A percentile compares a stretch with the other conserved stretches of the same genome.
These are phyloP conservation scores for Pseudolycoriella hygida DNA, from an alignment of 2,888 invertebrate genomes.

Conservation along the genomic window DNA sequence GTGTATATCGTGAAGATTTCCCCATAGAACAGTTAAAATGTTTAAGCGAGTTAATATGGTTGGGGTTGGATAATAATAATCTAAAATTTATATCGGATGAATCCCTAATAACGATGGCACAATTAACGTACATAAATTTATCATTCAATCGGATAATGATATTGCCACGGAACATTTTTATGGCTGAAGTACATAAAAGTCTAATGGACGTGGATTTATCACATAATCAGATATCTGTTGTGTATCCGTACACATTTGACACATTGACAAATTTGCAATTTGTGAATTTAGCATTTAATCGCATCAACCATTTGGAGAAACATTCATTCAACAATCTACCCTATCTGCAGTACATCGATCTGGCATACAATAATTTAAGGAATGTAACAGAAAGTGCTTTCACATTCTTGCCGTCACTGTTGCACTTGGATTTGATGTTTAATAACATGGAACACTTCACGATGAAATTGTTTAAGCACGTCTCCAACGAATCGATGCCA, in stretches of 20 bases:
- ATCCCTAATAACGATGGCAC: constrained; percentile 49
- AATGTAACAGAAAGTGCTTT: constrained; percentile 58
- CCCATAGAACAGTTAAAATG: constrained; percentile 60
- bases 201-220: constrained; percentile 64
- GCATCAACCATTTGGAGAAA: constrained; percentile 48
- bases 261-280: constrained; percentile 55
- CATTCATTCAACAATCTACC: constrained; percentile 61
- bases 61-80: constrained; percentile 77
- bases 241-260: constrained; percentile 52
- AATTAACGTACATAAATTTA: constrained; percentile 64
- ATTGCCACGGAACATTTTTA: constrained; percentile 49
- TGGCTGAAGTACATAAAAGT: constrained; percentile 48
- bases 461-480: constrained; percentile 46
- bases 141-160: constrained; percentile 67
- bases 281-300: constrained; percentile 62
- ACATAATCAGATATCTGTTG: constrained; percentile 55
- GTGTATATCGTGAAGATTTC: constrained; percentile 60
- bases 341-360: constrained; percentile 60
- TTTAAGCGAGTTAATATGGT: constrained; percentile 57
- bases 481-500: constrained; percentile 43
- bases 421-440: constrained; percentile 62
- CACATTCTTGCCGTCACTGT: constrained; percentile 53
- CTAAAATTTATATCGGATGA: constrained; percentile 53
- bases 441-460: constrained; percentile 55
- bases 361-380: constrained; percentile 64